Base-by-base conservation (phyloP, 2,888 invertebrate genomes). In the Suillia variegata region DNA sequence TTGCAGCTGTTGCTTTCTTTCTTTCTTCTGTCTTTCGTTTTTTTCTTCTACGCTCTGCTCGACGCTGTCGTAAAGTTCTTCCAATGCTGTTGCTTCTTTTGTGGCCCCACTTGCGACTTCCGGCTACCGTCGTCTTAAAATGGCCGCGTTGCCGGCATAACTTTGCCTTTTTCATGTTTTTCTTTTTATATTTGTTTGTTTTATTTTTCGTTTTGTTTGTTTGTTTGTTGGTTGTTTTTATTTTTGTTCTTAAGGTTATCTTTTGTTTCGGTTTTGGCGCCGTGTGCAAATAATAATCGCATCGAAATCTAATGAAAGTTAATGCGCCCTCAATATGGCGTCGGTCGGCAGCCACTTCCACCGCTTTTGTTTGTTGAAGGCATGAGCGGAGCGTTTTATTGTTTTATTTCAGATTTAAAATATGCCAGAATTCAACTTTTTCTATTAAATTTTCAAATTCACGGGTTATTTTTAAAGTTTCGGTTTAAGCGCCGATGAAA, bases 231-330 rank as follows among this genome's bases (percentile, higher is more conserved):
- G 31, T 31, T 31, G 12, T 12, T 31, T 31, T 31, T 31, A 8
- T 12, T 8, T 12, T 31, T 31, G 31, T 31, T 31, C 31, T 31
- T 31, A 8, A 12, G 31, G 31, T 12, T 5, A 31, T 5, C 12
- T 5, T 38, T 8, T 38, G 10, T 13, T 8, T 8, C 10, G 38
- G 13, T n/a, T 38, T 38, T 38, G 38, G 38, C n/a, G 38, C 38
- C 38, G 38, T 38, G 38, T 49, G 34, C 38, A 34, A 18, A 49
- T 49, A 56, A 56, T 49, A 24, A 52, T 31, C 53, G 53, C 52
- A 52, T 58, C 38, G 47, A 58, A 52, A 52, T 58, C 8, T 58
- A 58, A 53, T 58, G 58, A 58, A 58, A 58, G 53, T 58, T 58
- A 58, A 58, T 58, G 45, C 47, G 58, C 21, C 58, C 6, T 4